Percentiles rank a stretch among this genome's conserved stretches.
These are phyloP conservation scores for Stenurella melanura DNA, from an alignment of 2,888 invertebrate species.

Conservation along the genomic window DNA sequence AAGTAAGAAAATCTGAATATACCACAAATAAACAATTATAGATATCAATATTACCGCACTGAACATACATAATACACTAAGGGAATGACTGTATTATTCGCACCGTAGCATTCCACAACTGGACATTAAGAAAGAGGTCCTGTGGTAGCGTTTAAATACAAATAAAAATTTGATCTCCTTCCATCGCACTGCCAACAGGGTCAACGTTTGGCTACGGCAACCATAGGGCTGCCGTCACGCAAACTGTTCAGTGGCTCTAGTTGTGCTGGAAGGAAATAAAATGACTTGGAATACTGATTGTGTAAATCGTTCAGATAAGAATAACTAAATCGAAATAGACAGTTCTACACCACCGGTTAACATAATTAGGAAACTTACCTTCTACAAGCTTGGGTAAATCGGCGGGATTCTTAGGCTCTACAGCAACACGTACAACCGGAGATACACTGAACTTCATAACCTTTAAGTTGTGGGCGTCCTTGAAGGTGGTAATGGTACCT, in stretches of 20 bases:
- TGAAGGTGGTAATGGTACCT: constrained; percentile 98
- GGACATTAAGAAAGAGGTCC: constrained; percentile 90
- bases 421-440: constrained; percentile 99
- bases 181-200: constrained; percentile 80
- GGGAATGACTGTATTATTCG: constrained; percentile 71
- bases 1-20: too few relatives aligned
- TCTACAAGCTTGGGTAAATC: constrained; percentile 99
- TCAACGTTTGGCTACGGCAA: constrained; percentile 64
- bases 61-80: too few relatives aligned
- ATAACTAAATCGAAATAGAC: too few relatives aligned
- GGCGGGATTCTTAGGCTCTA: constrained; percentile 99
- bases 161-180: constrained; percentile 76
- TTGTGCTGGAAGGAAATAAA: constrained; percentile 62
- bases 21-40: too few relatives aligned
- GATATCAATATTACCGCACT: too few relatives aligned
- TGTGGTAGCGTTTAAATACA: constrained; percentile 81
- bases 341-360: neutral
- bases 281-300: neutral
- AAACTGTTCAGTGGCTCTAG: constrained; percentile 65
- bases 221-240: constrained; percentile 46
- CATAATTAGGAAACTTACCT: constrained; percentile 70
- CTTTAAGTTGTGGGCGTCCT: constrained; percentile 99
- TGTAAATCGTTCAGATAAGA: too few relatives aligned
- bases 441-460: constrained; percentile 99
- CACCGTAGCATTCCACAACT: constrained; percentile 78